A percentile compares a stretch with the other conserved stretches of the same genome.
Evolutionary conservation across 2,113 vertebrate species (phyloP).

Genomic region (Microtus ochrogaster): DNA sequence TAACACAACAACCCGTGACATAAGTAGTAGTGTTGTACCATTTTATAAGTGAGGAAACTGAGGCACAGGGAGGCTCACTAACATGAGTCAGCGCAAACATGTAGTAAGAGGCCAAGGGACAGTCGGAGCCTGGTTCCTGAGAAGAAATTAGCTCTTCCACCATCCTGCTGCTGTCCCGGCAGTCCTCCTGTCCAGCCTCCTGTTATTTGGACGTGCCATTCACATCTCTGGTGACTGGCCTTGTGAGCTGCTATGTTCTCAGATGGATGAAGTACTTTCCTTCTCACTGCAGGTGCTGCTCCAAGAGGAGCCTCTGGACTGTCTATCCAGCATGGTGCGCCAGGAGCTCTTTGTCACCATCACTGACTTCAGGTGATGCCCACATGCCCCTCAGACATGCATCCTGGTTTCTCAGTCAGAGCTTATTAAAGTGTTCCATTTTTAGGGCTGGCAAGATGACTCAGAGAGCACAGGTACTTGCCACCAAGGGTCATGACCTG

Average conservation of each 20-base stretch:
- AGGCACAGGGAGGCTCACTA: background rate
- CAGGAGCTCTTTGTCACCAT: constrained; percentile 72
- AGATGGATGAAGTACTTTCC: background rate
- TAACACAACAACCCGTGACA: background rate
- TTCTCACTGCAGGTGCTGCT: constrained; percentile 71
- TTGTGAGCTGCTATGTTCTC: background rate
- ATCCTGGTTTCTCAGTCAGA: constrained; percentile 20
- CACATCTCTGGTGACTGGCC: background rate
- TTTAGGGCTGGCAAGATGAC: background rate
- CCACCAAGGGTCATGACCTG: background rate
- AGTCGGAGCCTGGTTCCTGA: background rate
- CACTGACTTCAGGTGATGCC: constrained; percentile 73
- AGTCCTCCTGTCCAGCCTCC: background rate
- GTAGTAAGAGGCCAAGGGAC: background rate
- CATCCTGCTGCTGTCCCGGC: background rate
- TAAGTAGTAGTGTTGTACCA: background rate
- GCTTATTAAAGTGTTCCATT: background rate
- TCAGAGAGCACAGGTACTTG: background rate
- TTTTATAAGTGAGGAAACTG: constrained; percentile 10
- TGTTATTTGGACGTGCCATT: background rate
- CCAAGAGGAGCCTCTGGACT: constrained; percentile 45
- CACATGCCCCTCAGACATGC: background rate
- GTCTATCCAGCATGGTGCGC: constrained; percentile 54
- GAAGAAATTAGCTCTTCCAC: background rate
- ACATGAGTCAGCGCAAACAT: background rate